Evolutionary conservation across 2,888 invertebrate genomes (phyloP), one percentile per base, ranked within the genome.

Genomic region (Phymatocera aterrima): DNA sequence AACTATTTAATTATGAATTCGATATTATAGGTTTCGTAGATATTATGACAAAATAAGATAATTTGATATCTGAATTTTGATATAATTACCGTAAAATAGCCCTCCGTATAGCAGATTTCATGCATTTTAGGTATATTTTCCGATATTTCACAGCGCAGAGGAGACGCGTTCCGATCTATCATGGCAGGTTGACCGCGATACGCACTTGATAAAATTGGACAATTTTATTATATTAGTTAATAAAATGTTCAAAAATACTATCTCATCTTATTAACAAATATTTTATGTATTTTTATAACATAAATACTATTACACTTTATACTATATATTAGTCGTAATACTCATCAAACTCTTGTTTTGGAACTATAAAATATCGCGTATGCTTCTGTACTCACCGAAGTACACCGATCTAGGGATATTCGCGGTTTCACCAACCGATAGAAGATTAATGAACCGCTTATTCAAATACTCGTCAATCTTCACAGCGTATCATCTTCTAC

Each of bases 101-200:
- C 85, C 87, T 87, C 86, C 87, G 84, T 84, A 86, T 82, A 86
- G 86, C 83, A 83, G 81, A 84, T 84, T 84, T 85, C 82, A 84
- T 83, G 83, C 88, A 88, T 88, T 84, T 84, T 86, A 80, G 72
- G 83, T 84, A 80, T 82, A 83, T 83, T 83, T 82, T 79, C 79
- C 80, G 85, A 86, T 85, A 83, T 87, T 84, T 84, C 84, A 82
- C 80, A 80, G 80, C 81, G 82, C 81, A 79, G 82, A 83, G 85
- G 85, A 85, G 88, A 89, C 89, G 89, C 89, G 88, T 84, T 87
- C 86, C 85, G 87, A 88, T 85, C 89, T 89, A 90, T 89, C 90
- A 90, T 90, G 90, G 89, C 90, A 88, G 89, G 86, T 87, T 85
- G 85, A 84, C 84, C 85, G 83, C 83, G 81, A 80, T 83, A 84